A percentile compares a stretch with the other conserved stretches of the same genome.
Evolutionary conservation across 2,888 invertebrate genomes (phyloP).

Genomic region (Malacosoma neustria): DNA sequence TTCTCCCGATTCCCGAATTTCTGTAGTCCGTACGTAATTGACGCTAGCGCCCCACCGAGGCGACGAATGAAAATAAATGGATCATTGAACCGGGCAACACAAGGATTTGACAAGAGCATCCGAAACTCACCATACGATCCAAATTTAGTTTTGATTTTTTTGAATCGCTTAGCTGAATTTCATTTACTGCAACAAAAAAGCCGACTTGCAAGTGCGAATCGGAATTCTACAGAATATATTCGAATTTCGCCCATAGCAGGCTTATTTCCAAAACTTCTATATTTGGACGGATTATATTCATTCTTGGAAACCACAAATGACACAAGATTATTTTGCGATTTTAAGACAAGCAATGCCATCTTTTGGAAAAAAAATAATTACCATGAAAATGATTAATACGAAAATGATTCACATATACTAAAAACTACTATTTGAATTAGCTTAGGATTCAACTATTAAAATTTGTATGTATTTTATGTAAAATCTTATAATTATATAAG

Average conservation of each 20-base stretch:
- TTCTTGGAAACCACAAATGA: conserved; percentile 36
- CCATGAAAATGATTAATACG: no score
- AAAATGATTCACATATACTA: no score
- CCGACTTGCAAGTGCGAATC: conserved; percentile 22
- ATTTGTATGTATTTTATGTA: no score
- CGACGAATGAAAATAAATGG: conserved; percentile 46
- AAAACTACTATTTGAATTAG: no score
- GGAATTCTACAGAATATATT: conserved; percentile 30
- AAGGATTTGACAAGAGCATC: conserved; percentile 11
- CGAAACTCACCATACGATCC: conserved; percentile 9
- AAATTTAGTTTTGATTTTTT: neutral
- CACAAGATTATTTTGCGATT: conserved; percentile 16
- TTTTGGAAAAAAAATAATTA: no score
- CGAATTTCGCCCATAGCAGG: conserved; percentile 38
- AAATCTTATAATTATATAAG: no score
- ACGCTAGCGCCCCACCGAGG: conserved; percentile 54
- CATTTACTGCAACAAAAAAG: no score
- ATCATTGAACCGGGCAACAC: conserved; percentile 40
- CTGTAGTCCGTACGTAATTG: conserved; percentile 51
- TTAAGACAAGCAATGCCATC: conserved; percentile 26
- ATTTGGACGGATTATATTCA: conserved; percentile 43
- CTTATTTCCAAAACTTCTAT: conserved; percentile 21
- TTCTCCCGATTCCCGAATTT: conserved; percentile 52
- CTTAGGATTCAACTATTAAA: no score
- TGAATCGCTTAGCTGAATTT: no score